These are phyloP conservation scores for Drosophila cognata DNA, from an alignment of 2,888 invertebrate species.

Conservation along the genomic window DNA sequence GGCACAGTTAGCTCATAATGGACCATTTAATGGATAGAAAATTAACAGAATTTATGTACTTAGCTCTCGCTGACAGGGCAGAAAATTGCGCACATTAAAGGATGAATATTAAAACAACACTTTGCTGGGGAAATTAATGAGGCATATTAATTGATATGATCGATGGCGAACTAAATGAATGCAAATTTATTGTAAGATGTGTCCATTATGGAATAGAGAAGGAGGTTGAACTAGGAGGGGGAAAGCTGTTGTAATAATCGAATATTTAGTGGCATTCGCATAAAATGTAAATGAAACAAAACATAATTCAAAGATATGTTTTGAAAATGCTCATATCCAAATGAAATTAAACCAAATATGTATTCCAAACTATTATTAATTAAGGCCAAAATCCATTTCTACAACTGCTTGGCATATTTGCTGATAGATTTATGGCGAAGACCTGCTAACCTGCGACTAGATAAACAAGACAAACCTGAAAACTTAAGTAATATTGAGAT, in stretches of 20 bases:
- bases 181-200: slow-evolving; percentile 31
- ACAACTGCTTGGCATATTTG: slow-evolving; percentile 5
- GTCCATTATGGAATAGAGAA: neutral
- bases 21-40: slow-evolving; percentile 42
- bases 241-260: neutral
- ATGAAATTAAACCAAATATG: neutral
- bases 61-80: slow-evolving; percentile 39
- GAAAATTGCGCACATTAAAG: slow-evolving; percentile 50
- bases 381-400: slow-evolving; percentile 2
- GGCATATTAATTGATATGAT: slow-evolving; percentile 63
- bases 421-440: slow-evolving; percentile 45
- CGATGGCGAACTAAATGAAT: slow-evolving; percentile 22
- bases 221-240: neutral
- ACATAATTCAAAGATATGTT: neutral
- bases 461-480: slow-evolving; percentile 29
- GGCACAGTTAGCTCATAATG: slow-evolving; percentile 29
- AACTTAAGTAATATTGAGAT: slow-evolving; percentile 60
- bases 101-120: slow-evolving; percentile 53
- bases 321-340: neutral
- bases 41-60: slow-evolving; percentile 63
- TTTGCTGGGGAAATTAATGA: slow-evolving; percentile 64
- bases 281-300: neutral
- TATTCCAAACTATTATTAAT: neutral
- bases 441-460: slow-evolving; percentile 40
- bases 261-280: neutral